phyloP scores from a whole-genome alignment of 1,140 invertebrate genomes.

The Neodiprion lecontei region DNA sequence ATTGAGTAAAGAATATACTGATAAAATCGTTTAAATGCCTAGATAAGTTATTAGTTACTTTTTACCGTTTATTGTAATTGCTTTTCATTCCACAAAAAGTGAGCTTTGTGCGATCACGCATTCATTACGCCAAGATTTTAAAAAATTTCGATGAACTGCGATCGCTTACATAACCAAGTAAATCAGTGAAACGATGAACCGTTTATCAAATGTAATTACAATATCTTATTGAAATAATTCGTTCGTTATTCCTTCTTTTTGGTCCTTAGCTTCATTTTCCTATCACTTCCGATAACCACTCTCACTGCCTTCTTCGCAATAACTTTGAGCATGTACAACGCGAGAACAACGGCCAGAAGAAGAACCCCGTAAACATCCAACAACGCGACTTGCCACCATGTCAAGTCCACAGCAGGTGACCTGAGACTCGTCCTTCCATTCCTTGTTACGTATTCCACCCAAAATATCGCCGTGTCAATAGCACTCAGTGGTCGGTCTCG shows the following conservation, averaged over 20 bases:
- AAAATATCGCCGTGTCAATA: conserved; percentile 64
- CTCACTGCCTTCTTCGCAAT: too few species aligned
- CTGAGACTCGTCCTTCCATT: conserved; percentile 59
- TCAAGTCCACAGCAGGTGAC: conserved; percentile 50
- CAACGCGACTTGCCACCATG: conserved; percentile 59
- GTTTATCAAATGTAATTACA: background rate
- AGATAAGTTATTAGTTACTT: too few species aligned
- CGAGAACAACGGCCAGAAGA: conserved; percentile 22
- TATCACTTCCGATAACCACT: too few species aligned
- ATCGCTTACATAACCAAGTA: too few species aligned
- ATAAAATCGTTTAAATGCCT: too few species aligned
- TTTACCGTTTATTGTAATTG: too few species aligned
- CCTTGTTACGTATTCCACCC: conserved; percentile 67
- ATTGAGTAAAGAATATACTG: too few species aligned
- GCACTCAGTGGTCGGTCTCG: conserved; percentile 58
- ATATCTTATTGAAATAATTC: background rate
- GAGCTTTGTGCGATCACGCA: too few species aligned
- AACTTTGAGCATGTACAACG: background rate
- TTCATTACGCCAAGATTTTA: too few species aligned
- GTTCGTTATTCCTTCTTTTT: background rate
- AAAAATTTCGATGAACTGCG: too few species aligned
- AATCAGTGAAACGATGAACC: too few species aligned
- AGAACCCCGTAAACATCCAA: conserved; percentile 49
- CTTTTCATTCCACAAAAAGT: too few species aligned
- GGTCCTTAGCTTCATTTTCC: background rate